Evolutionary conservation across 35 echinoderm and acorn worm genomes (phyloP), one percentile per base, ranked within the genome.

Genomic region (Lytechinus variegatus): DNA sequence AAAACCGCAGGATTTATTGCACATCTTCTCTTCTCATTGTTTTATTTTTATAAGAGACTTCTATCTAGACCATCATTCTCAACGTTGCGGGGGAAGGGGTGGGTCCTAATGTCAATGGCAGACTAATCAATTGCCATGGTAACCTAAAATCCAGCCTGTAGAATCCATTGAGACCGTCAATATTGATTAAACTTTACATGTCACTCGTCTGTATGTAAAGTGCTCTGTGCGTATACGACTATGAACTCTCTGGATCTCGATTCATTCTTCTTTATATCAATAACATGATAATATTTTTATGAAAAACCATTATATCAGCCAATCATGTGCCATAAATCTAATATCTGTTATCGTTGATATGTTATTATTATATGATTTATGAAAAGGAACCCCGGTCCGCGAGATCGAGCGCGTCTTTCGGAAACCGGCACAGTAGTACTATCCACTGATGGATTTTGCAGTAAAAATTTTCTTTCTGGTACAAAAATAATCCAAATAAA

Each of bases 21-120:
- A 44, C 88, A 51, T 29, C 88, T 19, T 79, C 66, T 79, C n/a
- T 79, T 8, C 66, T 7, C n/a, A 24, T 79, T 79, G 66, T 79
- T 24, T 24, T 24, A 19, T 79, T 28, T 52, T 90, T 90, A 27
- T 90, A 7, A 51, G 52, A 28, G 88, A 24, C 66, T 79, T 19
- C 66, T 79, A 16, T n/a, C 66, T 24, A 79, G 66, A 79, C 66
- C n/a, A 79, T 79, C 66, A 51, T 90, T 90, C 88, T 54, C 10
- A 33, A 54, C 88, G 88, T 90, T 90, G 88, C 88, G 88, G 88
- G 88, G 88, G 88, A 90, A 90, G 52, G 88, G 88, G 88, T 90
- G 88, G 88, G 52, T 90, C 88, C 52, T 10, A 14, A 90, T 54
- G 9, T 90, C 52, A 90, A 52, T 90, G 88, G 88, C 88, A 90